phyloP scores from a whole-genome alignment of 2,113 vertebrate species.

The Loxodonta africana region DNA sequence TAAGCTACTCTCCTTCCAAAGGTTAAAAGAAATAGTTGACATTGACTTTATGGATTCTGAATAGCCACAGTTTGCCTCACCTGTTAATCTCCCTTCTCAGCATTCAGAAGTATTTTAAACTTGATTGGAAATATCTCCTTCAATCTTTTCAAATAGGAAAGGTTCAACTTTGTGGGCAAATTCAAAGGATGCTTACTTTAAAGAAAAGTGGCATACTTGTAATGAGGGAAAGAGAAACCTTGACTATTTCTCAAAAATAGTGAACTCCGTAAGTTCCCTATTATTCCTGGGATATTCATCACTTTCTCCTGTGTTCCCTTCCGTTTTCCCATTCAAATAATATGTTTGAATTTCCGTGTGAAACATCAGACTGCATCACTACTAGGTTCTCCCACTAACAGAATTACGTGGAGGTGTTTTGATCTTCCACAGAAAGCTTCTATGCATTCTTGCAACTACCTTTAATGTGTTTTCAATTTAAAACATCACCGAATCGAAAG shows the following conservation, averaged over 20 bases:
- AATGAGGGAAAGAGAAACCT: not conserved
- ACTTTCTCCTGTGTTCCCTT: not conserved
- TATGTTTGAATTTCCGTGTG: not conserved
- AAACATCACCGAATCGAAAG: not conserved
- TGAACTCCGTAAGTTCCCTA: not conserved
- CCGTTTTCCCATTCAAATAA: not conserved
- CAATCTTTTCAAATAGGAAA: slow-evolving; percentile 55
- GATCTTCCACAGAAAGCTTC: not conserved
- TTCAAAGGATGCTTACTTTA: not conserved
- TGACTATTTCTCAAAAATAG: slow-evolving; percentile 22
- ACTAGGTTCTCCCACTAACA: not conserved
- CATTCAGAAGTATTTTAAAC: slow-evolving; percentile 56
- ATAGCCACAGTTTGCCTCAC: not conserved
- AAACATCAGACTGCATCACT: not conserved
- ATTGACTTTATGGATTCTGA: slow-evolving; percentile 32
- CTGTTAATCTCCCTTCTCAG: not conserved
- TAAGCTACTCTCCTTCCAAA: not conserved
- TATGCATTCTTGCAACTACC: not conserved
- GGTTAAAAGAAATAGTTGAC: not conserved
- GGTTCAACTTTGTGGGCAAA: slow-evolving; percentile 19
- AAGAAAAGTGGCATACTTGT: not conserved
- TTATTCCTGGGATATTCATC: not conserved
- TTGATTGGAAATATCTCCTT: slow-evolving; percentile 33
- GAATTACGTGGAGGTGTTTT: not conserved
- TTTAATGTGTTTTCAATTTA: not conserved